These are phyloP conservation scores for Notolabrus celidotus DNA, from an alignment of 2,797 vertebrate species.

Conservation along the genomic window DNA sequence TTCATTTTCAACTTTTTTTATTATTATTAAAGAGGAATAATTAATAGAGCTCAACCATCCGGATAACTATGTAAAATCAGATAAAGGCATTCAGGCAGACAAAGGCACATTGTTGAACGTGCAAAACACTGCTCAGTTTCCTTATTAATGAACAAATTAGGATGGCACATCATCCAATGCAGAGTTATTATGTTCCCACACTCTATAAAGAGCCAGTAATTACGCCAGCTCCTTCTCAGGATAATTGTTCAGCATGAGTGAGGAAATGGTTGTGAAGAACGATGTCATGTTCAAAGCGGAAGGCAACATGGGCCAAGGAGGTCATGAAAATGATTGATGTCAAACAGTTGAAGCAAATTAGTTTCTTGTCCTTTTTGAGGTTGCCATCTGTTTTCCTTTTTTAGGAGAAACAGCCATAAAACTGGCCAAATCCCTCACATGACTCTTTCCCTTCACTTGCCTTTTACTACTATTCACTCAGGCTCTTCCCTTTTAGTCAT, in stretches of 20 bases:
- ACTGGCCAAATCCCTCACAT: conserved; percentile 42
- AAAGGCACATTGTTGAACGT: conserved; percentile 43
- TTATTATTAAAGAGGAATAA: neutral
- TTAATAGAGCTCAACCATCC: conserved; percentile 13
- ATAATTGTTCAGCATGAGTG: conserved; percentile 55
- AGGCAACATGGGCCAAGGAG: conserved; percentile 17
- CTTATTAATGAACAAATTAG: conserved; percentile 58
- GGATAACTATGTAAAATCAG: conserved; percentile 36
- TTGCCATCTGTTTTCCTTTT: conserved; percentile 35
- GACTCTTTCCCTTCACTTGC: conserved; percentile 41
- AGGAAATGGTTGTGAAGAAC: conserved; percentile 37
- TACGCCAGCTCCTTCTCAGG: conserved; percentile 56
- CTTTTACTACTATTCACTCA: neutral
- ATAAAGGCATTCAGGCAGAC: conserved; percentile 42
- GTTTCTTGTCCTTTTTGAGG: conserved; percentile 31
- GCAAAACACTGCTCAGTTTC: conserved; percentile 60
- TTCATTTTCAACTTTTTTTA: conserved; percentile 1
- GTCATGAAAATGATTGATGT: conserved; percentile 23
- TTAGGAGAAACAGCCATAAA: conserved; percentile 20
- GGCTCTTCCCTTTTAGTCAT: neutral
- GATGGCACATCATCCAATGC: conserved; percentile 49
- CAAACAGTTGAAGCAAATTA: conserved; percentile 34
- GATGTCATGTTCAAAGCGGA: conserved; percentile 31
- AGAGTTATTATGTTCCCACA: conserved; percentile 55
- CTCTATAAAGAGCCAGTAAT: conserved; percentile 59